phyloP scores from a whole-genome alignment of 1,140 invertebrate species.

The Aphelenchoides avenae region DNA sequence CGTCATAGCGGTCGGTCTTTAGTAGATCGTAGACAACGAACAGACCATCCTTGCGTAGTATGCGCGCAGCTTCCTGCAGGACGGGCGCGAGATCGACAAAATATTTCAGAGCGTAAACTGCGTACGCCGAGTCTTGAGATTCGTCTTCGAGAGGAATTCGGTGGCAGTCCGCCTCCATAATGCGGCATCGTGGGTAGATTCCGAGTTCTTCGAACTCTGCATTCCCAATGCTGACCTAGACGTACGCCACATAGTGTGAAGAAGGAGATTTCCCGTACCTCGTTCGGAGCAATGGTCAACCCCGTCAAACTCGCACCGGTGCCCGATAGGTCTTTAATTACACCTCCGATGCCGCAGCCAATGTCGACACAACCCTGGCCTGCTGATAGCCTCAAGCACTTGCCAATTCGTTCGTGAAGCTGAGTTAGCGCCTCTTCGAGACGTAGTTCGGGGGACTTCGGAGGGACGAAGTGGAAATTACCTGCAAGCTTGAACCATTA shows the following conservation, averaged over 20 bases:
- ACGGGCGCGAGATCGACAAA: constrained; percentile 46
- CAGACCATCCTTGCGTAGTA: constrained; percentile 46
- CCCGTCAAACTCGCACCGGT: constrained; percentile 51
- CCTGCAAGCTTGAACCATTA: no score
- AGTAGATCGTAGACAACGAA: constrained; percentile 57
- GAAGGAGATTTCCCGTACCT: constrained; percentile 24
- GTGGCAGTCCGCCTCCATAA: constrained; percentile 66
- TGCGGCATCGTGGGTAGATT: constrained; percentile 34
- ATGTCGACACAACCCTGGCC: constrained; percentile 49
- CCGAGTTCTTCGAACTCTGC: constrained; percentile 35
- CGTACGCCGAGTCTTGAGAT: constrained; percentile 52
- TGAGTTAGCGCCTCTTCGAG: constrained; percentile 40
- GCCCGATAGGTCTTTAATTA: constrained; percentile 49
- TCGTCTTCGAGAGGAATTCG: constrained; percentile 54
- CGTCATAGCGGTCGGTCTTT: constrained; percentile 53
- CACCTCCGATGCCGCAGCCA: constrained; percentile 56
- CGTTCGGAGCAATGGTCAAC: constrained; percentile 54
- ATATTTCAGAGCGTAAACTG: constrained; percentile 57
- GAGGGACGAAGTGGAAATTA: constrained; percentile 59
- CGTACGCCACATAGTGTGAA: not conserved
- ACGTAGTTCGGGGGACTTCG: constrained; percentile 15
- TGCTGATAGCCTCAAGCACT: constrained; percentile 28
- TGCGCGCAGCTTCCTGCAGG: constrained; percentile 40
- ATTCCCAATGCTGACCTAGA: constrained; percentile 51
- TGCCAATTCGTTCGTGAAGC: constrained; percentile 45